Conservation (phyloP, 2,888 invertebrate genomes). For the Chymomyza procnemis region DNA sequence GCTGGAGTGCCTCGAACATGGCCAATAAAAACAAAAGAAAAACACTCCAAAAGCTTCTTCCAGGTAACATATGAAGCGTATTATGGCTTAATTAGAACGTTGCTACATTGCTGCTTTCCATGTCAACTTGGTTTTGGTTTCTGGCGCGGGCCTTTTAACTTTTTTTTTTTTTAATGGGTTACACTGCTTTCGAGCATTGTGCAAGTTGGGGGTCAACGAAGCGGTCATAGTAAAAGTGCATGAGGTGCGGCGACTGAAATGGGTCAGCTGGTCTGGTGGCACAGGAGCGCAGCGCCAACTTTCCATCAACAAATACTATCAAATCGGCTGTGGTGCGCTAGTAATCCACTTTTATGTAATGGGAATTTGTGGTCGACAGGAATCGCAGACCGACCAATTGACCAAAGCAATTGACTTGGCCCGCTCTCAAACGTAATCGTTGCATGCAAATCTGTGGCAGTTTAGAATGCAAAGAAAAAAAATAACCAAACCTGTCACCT, state of each 20-base stretch:
- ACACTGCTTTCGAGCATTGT: slow-evolving; percentile 1
- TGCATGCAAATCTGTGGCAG: background rate
- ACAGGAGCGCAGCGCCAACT: slow-evolving; percentile 27
- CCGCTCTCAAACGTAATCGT: background rate
- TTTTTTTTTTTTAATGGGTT: slow-evolving; percentile 2
- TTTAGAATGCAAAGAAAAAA: background rate
- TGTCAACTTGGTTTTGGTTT: slow-evolving; percentile 13
- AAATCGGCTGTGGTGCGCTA: background rate
- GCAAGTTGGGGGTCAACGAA: background rate
- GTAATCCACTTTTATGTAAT: background rate
- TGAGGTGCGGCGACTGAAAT: slow-evolving; percentile 30
- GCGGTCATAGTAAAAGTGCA: background rate
- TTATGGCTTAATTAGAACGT: slow-evolving; percentile 62
- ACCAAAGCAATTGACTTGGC: background rate
- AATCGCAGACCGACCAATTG: background rate
- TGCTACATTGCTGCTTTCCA: slow-evolving; percentile 45
- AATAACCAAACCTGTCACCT: too few relatives aligned
- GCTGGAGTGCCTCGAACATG: background rate
- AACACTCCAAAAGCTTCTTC: slow-evolving; percentile 22
- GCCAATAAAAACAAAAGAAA: background rate
- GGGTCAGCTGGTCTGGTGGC: slow-evolving; percentile 38
- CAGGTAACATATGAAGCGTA: slow-evolving; percentile 39
- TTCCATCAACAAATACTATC: slow-evolving; percentile 29
- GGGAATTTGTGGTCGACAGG: background rate
- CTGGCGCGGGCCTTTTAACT: background rate